Evolutionary conservation across 2,888 invertebrate species (phyloP).

Genomic region (Chloromyia formosa): DNA sequence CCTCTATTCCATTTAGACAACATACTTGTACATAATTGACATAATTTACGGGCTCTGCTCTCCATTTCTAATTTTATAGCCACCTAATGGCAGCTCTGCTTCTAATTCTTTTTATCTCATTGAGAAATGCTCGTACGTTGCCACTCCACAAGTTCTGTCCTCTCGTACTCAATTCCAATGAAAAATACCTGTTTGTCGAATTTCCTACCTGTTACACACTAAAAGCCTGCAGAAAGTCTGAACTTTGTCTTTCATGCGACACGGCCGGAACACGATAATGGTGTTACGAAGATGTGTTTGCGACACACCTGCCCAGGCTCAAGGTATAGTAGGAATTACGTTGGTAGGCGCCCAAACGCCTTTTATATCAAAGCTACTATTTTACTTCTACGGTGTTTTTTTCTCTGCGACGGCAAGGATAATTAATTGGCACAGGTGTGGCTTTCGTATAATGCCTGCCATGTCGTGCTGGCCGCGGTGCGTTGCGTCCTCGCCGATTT

Average conservation of each 20-base stretch:
- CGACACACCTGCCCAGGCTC: conserved; percentile 24
- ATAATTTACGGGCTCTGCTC: too few species aligned
- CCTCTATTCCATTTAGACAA: too few species aligned
- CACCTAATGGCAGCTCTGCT: background rate
- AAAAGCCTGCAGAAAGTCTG: conserved; percentile 11
- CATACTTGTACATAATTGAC: too few species aligned
- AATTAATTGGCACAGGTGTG: conserved; percentile 35
- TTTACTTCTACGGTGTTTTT: background rate
- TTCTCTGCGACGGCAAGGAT: background rate
- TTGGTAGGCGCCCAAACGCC: too few species aligned
- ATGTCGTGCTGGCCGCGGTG: background rate
- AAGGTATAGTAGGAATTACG: too few species aligned
- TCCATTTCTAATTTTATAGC: background rate
- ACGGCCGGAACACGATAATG: conserved; percentile 4
- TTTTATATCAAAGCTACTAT: background rate
- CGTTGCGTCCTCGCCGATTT: background rate
- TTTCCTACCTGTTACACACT: conserved; percentile 15
- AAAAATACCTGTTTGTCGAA: background rate
- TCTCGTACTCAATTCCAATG: background rate
- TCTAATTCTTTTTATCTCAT: conserved; percentile 2
- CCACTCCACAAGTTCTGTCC: background rate
- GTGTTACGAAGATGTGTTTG: conserved; percentile 4
- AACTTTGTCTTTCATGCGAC: conserved; percentile 9
- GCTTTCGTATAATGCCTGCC: background rate
- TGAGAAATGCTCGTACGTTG: background rate